Conservation (phyloP, 2,888 invertebrate species). For the Cephus runcator region DNA sequence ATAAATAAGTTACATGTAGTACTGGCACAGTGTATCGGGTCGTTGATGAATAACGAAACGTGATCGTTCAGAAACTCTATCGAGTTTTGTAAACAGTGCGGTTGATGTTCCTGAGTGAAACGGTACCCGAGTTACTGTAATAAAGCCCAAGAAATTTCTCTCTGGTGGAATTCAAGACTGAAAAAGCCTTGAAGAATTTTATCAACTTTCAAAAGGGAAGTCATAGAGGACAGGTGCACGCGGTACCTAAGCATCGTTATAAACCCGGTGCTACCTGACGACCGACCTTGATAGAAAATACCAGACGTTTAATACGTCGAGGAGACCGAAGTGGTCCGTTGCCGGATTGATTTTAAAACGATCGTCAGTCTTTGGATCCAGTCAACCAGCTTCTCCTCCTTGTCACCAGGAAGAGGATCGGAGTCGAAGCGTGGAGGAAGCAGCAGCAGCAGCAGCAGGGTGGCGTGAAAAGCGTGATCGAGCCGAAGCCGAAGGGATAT, state of each 20-base stretch:
- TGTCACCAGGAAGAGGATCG: background rate
- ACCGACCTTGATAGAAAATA: background rate
- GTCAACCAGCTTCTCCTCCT: background rate
- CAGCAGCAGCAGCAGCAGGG: background rate
- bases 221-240: background rate
- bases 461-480: background rate
- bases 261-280: background rate
- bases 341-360: background rate
- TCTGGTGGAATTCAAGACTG: background rate
- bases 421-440: background rate
- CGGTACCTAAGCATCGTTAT: background rate
- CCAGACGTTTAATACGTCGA: background rate
- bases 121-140: background rate
- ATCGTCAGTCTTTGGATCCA: background rate
- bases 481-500: constrained; percentile 19
- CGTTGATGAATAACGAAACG: background rate
- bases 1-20: background rate
- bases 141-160: background rate
- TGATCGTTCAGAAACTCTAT: background rate
- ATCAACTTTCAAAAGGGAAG: background rate
- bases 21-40: background rate
- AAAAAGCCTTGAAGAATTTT: background rate
- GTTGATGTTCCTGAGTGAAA: background rate
- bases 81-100: background rate
- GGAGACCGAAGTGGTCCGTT: background rate